A percentile compares a stretch with the other conserved stretches of the same genome.
These are phyloP conservation scores for Apteryx owenii DNA, from an alignment of 2,113 vertebrate genomes.

Conservation along the genomic window DNA sequence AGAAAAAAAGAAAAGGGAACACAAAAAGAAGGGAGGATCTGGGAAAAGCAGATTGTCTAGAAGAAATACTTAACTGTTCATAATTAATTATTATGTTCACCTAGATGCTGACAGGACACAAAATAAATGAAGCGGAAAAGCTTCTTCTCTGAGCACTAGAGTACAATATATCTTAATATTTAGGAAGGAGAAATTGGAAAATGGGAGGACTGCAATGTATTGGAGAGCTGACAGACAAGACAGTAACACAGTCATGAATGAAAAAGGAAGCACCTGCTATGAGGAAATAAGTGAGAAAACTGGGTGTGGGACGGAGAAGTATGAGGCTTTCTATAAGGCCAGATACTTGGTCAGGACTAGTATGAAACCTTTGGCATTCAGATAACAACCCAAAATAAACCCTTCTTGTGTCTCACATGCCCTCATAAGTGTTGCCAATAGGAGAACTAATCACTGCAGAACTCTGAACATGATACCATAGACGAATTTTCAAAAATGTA, in stretches of 20 bases:
- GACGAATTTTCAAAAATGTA: slow-evolving; percentile 15
- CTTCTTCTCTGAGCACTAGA: slow-evolving; percentile 41
- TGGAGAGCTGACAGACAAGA: slow-evolving; percentile 4
- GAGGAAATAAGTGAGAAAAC: neutral
- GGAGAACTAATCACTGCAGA: neutral
- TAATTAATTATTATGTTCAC: slow-evolving; percentile 63
- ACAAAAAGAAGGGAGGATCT: neutral
- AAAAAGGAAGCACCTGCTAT: neutral
- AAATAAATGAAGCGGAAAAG: slow-evolving; percentile 60
- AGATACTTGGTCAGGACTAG: neutral
- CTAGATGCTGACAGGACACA: slow-evolving; percentile 46
- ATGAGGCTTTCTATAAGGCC: neutral
- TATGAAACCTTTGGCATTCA: neutral
- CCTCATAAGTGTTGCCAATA: neutral
- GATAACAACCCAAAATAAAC: neutral
- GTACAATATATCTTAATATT: slow-evolving; percentile 58
- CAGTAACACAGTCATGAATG: neutral
- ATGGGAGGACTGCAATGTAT: neutral
- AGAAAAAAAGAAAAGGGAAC: neutral
- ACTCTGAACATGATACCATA: neutral
- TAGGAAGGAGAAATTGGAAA: slow-evolving; percentile 2
- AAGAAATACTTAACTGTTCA: slow-evolving; percentile 10
- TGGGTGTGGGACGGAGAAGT: neutral
- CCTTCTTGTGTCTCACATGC: neutral
- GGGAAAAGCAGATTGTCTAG: neutral